phyloP scores from a whole-genome alignment of 1,140 invertebrate genomes.

The Leguminivora glycinivorella region DNA sequence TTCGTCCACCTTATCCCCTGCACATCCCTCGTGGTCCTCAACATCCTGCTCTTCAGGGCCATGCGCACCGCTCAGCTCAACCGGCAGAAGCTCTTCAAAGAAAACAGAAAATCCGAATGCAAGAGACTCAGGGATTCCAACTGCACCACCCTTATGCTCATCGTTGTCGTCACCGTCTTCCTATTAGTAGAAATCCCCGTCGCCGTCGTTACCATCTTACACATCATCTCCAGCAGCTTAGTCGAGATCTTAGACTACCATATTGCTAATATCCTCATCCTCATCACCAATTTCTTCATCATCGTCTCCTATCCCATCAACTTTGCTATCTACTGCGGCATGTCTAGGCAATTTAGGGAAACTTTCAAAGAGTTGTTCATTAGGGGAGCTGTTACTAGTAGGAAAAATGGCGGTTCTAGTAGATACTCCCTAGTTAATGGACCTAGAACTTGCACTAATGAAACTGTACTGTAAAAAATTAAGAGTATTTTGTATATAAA shows the following conservation, averaged over 20 bases:
- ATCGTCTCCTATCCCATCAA: constrained; percentile 95
- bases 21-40: constrained; percentile 92
- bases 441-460: constrained; percentile 88
- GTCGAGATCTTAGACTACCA: constrained; percentile 88
- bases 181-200: constrained; percentile 94
- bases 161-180: constrained; percentile 96
- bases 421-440: constrained; percentile 89
- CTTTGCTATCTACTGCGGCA: constrained; percentile 97
- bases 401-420: constrained; percentile 84
- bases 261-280: constrained; percentile 89
- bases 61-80: constrained; percentile 90
- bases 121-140: constrained; percentile 91
- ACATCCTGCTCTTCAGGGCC: constrained; percentile 91
- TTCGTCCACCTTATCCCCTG: constrained; percentile 96
- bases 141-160: constrained; percentile 96
- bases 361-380: constrained; percentile 95
- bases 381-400: constrained; percentile 78
- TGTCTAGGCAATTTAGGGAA: constrained; percentile 95
- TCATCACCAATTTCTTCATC: constrained; percentile 95
- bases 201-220: constrained; percentile 91
- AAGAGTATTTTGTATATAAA: constrained; percentile 11
- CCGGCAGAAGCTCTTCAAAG: constrained; percentile 89
- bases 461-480: constrained; percentile 86
- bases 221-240: constrained; percentile 88
- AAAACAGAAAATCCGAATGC: constrained; percentile 91